Percentiles rank a stretch among this genome's conserved stretches.
Conservation (phyloP, 1,140 invertebrate genomes). For the Eurytemora carolleeae region DNA sequence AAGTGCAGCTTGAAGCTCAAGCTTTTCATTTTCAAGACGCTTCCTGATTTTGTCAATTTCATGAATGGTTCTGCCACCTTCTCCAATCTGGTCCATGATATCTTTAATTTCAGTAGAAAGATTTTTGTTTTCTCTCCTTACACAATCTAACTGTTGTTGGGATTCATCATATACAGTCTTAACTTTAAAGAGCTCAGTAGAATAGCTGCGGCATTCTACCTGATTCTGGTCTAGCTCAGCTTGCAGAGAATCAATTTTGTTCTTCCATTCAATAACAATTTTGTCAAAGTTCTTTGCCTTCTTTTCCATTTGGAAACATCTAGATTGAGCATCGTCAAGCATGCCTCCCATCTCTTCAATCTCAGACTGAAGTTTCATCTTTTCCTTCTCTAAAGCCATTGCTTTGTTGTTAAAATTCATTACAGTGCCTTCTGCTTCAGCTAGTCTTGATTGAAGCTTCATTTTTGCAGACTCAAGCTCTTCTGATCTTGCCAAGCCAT, state of each 20-base stretch:
- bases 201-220: constrained; percentile 97
- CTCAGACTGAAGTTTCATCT: constrained; percentile 83
- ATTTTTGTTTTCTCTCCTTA: constrained; percentile 98
- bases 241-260: constrained; percentile 85
- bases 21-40: constrained; percentile 36
- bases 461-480: constrained; percentile 87
- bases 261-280: constrained; percentile 98
- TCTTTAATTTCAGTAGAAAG: constrained; percentile 96
- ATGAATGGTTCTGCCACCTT: constrained; percentile 35
- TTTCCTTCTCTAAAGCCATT: constrained; percentile 74
- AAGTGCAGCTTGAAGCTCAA: constrained; percentile 61
- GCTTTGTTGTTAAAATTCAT: constrained; percentile 86
- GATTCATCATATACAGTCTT: constrained; percentile 94
- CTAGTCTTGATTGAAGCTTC: constrained; percentile 82
- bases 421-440: constrained; percentile 49
- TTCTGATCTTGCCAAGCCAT: constrained; percentile 69
- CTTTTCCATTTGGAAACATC: constrained; percentile 66
- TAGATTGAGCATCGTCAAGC: constrained; percentile 36
- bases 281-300: constrained; percentile 94
- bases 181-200: constrained; percentile 94
- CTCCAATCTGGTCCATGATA: constrained; percentile 85
- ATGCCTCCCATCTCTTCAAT: constrained; percentile 77
- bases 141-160: constrained; percentile 86
- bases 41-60: constrained; percentile 38
- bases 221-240: constrained; percentile 93